Conservation (phyloP, 2,888 invertebrate species). For the Dicycla oo region DNA sequence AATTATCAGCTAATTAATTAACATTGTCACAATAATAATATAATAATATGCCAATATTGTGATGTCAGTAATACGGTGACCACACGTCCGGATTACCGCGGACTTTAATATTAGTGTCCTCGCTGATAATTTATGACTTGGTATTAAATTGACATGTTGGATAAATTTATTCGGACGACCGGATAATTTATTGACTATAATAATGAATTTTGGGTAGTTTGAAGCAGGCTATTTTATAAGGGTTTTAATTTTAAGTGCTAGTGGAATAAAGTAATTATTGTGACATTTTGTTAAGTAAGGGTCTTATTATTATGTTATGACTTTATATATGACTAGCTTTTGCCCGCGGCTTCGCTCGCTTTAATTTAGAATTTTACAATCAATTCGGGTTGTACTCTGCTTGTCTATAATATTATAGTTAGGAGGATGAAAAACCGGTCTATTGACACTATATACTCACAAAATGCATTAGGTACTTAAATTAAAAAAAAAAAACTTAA, state of each 20-base stretch:
- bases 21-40: slow-evolving; percentile 17
- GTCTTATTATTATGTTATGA: background rate
- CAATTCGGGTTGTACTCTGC: too few relatives aligned
- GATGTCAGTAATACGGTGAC: slow-evolving; percentile 43
- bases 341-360: too few relatives aligned
- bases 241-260: slow-evolving; percentile 24
- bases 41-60: slow-evolving; percentile 34
- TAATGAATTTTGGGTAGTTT: slow-evolving; percentile 42
- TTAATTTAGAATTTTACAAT: too few relatives aligned
- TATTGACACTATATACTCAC: too few relatives aligned
- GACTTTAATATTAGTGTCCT: slow-evolving; percentile 48
- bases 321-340: too few relatives aligned
- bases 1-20: slow-evolving; percentile 30
- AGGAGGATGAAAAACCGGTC: too few relatives aligned
- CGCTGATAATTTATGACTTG: slow-evolving; percentile 56
- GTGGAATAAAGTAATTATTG: background rate
- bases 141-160: slow-evolving; percentile 52
- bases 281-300: slow-evolving; percentile 24
- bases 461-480: too few relatives aligned
- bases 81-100: slow-evolving; percentile 48
- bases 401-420: too few relatives aligned
- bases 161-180: slow-evolving; percentile 54
- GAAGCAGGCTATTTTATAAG: slow-evolving; percentile 8
- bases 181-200: slow-evolving; percentile 47
- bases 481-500: too few relatives aligned